phyloP scores from a whole-genome alignment of 2,888 invertebrate genomes.

The Syrphus vitripennis region DNA sequence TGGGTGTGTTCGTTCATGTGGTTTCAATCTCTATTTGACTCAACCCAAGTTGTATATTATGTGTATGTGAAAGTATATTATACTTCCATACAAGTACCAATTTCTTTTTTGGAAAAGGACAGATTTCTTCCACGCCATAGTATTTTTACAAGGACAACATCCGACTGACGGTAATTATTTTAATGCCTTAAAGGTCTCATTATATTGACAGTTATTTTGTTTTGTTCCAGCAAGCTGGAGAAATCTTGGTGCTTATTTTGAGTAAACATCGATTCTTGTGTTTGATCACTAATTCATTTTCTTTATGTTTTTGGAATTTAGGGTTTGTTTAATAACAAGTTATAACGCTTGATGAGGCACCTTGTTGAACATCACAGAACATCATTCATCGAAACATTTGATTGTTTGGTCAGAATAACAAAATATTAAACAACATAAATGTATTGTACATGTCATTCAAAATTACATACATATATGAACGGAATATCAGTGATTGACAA shows the following conservation, averaged over 20 bases:
- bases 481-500: too few species aligned
- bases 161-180: not conserved
- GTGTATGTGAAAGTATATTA: not conserved
- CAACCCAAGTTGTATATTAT: not conserved
- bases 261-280: not conserved
- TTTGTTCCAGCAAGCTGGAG: not conserved
- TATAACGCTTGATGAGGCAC: not conserved
- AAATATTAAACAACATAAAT: too few species aligned
- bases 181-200: slow-evolving; percentile 1
- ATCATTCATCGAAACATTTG: too few species aligned
- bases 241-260: not conserved
- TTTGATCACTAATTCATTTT: not conserved
- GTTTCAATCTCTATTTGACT: not conserved
- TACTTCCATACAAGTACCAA: slow-evolving; percentile 16
- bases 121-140: not conserved
- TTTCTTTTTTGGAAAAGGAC: not conserved
- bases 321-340: not conserved
- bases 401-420: too few species aligned
- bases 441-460: too few species aligned
- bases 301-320: not conserved
- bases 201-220: not conserved
- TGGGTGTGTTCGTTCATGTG: slow-evolving; percentile 6
- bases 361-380: not conserved
- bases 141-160: slow-evolving; percentile 5
- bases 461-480: too few species aligned